Evolutionary conservation across 1,140 invertebrate species (phyloP).

Genomic region (Pseudomyrmex flavicornis): DNA sequence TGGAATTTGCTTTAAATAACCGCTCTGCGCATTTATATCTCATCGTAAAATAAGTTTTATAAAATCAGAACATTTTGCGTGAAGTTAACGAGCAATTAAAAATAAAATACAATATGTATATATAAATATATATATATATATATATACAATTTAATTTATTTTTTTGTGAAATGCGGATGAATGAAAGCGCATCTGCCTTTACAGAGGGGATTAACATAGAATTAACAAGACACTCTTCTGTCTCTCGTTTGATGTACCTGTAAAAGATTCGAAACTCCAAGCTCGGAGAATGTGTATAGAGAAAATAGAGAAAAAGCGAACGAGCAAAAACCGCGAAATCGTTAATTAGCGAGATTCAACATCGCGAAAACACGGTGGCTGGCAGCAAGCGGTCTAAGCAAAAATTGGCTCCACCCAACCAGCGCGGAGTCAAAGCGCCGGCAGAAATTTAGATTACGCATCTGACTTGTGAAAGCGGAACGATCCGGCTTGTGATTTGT

Average conservation of each 20-base stretch:
- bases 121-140: too few relatives aligned
- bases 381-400: conserved; percentile 4
- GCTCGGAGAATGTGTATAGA: neutral
- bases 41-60: neutral
- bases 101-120: too few relatives aligned
- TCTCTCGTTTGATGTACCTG: neutral
- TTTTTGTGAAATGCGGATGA: too few relatives aligned
- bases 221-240: too few relatives aligned
- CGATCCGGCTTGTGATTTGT: conserved; percentile 57
- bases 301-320: conserved; percentile 24
- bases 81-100: neutral
- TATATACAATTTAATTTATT: too few relatives aligned
- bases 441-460: conserved; percentile 57
- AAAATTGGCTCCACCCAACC: conserved; percentile 37
- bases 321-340: conserved; percentile 43
- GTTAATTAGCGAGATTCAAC: conserved; percentile 65
- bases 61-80: neutral
- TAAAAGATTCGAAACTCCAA: conserved; percentile 43
- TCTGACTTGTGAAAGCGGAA: conserved; percentile 18
- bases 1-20: neutral
- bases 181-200: too few relatives aligned
- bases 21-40: neutral
- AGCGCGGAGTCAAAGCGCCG: conserved; percentile 8
- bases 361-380: conserved; percentile 32
- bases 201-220: too few relatives aligned